Evolutionary conservation across 2,888 invertebrate species (phyloP), one percentile per base, ranked within the genome.

Genomic region (Drosophila testacea): DNA sequence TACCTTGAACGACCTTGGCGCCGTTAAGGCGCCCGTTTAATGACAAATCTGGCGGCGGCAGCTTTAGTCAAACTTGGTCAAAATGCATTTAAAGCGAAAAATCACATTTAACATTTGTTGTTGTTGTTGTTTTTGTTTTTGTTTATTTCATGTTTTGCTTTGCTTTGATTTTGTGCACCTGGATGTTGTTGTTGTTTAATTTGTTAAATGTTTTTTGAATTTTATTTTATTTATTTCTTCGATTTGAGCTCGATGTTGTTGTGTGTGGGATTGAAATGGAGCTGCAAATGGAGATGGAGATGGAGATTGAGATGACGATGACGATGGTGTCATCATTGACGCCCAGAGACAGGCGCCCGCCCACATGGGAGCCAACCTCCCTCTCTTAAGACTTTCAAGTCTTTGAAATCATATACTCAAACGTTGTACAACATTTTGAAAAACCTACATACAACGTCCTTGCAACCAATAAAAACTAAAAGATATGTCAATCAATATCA

Each of bases 1-100:
- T 84, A 81, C 83, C 89, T 84, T 88, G 89, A 84, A 83, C 79
- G 84, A 86, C 84, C 84, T 84, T 84, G 84, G 72, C 87, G 84
- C 64, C 81, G 65, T 65, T 83, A 59, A 68, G 78, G 77, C 83
- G 88, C 68, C 73, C 80, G 64, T 60, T 69, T 72, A 74, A 67
- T 32, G 47, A 68, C 64, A 39, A 28, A 63, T 50, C 59, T 65
- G 74, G 46, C 77, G 48, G 64, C 62, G 57, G 59, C 77, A 44
- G 56, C 65, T 60, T 70, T 56, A 57, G 62, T 48, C 87, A 82
- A 88, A 86, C 76, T 85, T 83, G 83, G 83, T 88, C 73, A 88
- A 88, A 83, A 83, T 88, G 86, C 83, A 88, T 87, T 82, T 55
- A 47, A 59, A 60, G 39, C 46, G 38, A 54, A 52, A 65, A 79